Conservation (phyloP, 1,140 invertebrate genomes). For the Procambarus clarkii region DNA sequence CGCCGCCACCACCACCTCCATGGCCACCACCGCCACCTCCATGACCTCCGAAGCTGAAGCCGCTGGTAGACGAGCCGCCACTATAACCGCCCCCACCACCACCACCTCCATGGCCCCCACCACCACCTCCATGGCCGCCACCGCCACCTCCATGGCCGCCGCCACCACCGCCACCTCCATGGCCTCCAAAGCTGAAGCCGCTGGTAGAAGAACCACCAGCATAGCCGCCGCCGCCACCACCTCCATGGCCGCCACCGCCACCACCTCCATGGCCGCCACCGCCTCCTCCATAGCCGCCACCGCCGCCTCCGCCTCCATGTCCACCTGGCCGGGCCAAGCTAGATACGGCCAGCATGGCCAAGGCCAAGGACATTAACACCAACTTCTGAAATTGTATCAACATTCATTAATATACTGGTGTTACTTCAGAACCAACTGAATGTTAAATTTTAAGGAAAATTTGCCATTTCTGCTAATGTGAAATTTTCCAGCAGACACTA, state of each 20-base stretch:
- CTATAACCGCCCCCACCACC: background rate
- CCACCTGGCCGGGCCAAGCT: background rate
- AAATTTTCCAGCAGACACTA: too few species aligned
- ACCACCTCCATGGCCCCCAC: background rate
- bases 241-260: background rate
- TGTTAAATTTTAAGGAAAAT: too few species aligned
- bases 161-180: background rate
- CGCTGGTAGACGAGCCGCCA: too few species aligned
- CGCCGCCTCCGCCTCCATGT: too few species aligned
- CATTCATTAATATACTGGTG: background rate
- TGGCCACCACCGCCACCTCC: too few species aligned
- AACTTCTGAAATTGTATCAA: background rate
- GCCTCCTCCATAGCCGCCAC: background rate
- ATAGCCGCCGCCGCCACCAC: background rate
- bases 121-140: background rate
- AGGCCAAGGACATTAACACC: background rate
- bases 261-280: background rate
- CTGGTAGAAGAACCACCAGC: background rate
- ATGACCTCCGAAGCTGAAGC: too few species aligned
- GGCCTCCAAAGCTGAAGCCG: too few species aligned
- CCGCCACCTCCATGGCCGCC: background rate
- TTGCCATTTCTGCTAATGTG: too few species aligned
- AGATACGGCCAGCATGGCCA: background rate
- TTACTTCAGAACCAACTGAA: too few species aligned
- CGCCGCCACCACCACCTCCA: too few species aligned